Conservation (phyloP, 2,113 vertebrate species). For the Oryzias melastigma region DNA sequence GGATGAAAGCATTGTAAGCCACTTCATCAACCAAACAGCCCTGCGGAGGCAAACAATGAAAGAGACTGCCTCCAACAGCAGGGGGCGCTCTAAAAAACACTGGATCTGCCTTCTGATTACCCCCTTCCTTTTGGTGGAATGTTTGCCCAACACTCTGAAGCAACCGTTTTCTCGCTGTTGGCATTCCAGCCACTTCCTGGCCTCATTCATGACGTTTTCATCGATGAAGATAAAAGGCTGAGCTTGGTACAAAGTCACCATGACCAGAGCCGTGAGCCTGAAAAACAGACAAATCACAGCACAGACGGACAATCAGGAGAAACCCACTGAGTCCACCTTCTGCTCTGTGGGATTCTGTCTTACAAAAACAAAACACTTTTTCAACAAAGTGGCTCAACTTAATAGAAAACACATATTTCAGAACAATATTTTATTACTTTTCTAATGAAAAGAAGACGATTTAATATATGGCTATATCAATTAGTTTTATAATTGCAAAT, state of each 20-base stretch:
- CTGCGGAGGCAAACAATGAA: constrained; percentile 53
- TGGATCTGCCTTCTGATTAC: constrained; percentile 41
- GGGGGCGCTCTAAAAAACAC: too few relatives aligned
- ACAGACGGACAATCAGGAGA: neutral
- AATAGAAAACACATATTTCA: too few relatives aligned
- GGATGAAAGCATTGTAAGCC: constrained; percentile 79
- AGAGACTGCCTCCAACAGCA: too few relatives aligned
- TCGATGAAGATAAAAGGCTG: constrained; percentile 71
- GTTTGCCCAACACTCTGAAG: constrained; percentile 72
- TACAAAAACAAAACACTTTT: too few relatives aligned
- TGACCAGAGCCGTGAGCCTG: constrained; percentile 85
- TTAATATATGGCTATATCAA: too few relatives aligned
- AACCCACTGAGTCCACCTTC: neutral
- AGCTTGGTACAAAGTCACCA: constrained; percentile 75
- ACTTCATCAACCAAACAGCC: constrained; percentile 80
- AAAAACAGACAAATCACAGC: neutral
- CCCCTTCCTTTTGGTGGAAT: constrained; percentile 83
- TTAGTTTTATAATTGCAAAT: too few relatives aligned
- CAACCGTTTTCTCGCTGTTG: constrained; percentile 77
- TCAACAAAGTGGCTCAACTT: too few relatives aligned
- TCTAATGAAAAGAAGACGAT: too few relatives aligned
- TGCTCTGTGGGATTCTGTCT: too few relatives aligned
- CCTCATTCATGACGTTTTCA: constrained; percentile 20
- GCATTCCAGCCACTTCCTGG: constrained; percentile 70
- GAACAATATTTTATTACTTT: too few relatives aligned